Percentiles rank a stretch among this genome's conserved stretches.
Evolutionary conservation across 2,797 vertebrate species (phyloP).

Genomic region (Sarcophilus harrisii): DNA sequence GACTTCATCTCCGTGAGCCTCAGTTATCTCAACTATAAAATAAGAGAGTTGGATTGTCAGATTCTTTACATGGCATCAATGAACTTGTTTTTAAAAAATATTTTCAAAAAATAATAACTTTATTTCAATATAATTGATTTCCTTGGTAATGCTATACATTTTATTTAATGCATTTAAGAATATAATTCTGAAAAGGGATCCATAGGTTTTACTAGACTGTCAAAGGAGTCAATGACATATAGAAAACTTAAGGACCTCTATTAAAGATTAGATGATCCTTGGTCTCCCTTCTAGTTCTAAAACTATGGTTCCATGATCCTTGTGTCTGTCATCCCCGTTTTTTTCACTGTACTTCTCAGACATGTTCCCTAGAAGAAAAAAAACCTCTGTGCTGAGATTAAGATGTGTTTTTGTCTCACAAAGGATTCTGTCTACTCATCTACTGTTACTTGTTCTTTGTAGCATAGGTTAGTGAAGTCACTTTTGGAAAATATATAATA

Average conservation of each 20-base stretch:
- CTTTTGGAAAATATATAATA: neutral
- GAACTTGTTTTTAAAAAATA: neutral
- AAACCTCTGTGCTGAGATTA: neutral
- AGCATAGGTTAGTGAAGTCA: neutral
- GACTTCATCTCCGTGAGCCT: neutral
- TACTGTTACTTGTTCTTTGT: neutral
- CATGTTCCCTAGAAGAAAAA: neutral
- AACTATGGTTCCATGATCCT: neutral
- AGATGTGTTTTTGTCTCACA: neutral
- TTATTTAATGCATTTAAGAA: neutral
- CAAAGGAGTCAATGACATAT: neutral
- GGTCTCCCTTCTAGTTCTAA: neutral
- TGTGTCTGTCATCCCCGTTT: neutral
- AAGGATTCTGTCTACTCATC: neutral
- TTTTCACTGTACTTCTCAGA: neutral
- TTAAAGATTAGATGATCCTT: neutral
- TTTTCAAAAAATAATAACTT: neutral
- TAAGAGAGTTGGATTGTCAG: neutral
- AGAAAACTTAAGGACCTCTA: neutral
- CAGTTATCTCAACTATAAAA: neutral
- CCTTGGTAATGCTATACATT: neutral
- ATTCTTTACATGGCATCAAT: neutral
- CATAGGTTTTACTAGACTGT: neutral
- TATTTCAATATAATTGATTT: neutral
- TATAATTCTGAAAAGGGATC: neutral